Evolutionary conservation across 2,888 invertebrate genomes (phyloP).

Genomic region (Branchellion lobata): DNA sequence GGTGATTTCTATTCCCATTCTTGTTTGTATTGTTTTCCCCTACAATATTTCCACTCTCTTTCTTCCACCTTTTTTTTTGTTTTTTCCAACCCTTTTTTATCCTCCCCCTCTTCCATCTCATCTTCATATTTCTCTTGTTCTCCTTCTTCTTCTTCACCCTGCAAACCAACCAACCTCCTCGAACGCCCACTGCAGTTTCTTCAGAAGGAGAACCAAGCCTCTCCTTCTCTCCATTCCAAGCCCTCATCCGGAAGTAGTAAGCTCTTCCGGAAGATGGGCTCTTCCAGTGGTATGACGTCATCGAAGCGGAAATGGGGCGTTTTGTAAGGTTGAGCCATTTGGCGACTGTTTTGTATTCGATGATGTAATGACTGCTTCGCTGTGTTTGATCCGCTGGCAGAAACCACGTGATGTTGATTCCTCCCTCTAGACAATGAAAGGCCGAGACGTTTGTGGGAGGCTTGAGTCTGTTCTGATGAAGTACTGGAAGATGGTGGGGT

Average conservation of each 20-base stretch:
- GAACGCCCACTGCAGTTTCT: not conserved
- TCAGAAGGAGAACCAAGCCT: not conserved
- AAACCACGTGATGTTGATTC: slow-evolving; percentile 16
- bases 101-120: no score
- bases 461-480: not conserved
- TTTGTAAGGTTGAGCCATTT: not conserved
- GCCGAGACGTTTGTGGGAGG: not conserved
- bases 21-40: no score
- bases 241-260: not conserved
- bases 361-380: not conserved
- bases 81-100: no score
- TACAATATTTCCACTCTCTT: no score
- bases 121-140: no score
- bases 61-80: no score
- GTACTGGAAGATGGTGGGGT: no score
- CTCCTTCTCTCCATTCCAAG: not conserved
- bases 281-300: slow-evolving; percentile 8
- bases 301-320: not conserved
- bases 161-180: not conserved
- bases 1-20: no score
- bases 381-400: not conserved
- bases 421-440: not conserved
- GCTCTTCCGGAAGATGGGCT: not conserved
- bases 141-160: no score
- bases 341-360: not conserved